These are phyloP conservation scores for Drosophila longiperda DNA, from an alignment of 2,888 invertebrate species.

Conservation along the genomic window DNA sequence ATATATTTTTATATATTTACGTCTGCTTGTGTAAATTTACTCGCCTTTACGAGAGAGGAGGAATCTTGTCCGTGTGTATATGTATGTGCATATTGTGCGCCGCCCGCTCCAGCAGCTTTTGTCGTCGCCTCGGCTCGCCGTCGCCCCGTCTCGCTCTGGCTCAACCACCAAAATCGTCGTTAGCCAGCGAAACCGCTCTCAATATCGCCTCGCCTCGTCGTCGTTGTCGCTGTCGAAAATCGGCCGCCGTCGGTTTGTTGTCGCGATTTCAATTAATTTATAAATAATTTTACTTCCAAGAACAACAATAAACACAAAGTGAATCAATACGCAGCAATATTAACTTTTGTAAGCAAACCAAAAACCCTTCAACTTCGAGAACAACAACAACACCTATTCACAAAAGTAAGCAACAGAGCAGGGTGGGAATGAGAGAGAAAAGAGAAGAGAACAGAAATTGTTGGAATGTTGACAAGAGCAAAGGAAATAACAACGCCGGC, in stretches of 20 bases:
- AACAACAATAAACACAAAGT: constrained; percentile 32
- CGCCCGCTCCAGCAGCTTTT: constrained; percentile 67
- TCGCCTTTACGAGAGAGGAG: constrained; percentile 41
- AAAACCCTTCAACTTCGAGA: constrained; percentile 45
- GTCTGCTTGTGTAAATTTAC: constrained; percentile 51
- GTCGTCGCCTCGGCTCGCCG: constrained; percentile 53
- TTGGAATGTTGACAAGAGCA: constrained; percentile 61
- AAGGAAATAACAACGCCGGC: constrained; percentile 45
- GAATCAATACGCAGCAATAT: constrained; percentile 40
- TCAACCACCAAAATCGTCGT: constrained; percentile 66
- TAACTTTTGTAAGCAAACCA: constrained; percentile 39
- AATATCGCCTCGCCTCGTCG: constrained; percentile 38
- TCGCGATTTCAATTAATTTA: constrained; percentile 72
- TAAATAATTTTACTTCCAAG: constrained; percentile 55
- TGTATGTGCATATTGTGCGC: constrained; percentile 67
- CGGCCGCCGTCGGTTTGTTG: constrained; percentile 34
- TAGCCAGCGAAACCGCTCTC: constrained; percentile 47
- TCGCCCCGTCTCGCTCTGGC: constrained; percentile 49
- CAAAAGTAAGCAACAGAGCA: constrained; percentile 41
- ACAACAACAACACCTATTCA: constrained; percentile 23
- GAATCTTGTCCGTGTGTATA: constrained; percentile 44
- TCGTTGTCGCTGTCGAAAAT: constrained; percentile 39
- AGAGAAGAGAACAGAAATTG: constrained; percentile 56
- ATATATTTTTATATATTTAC: constrained; percentile 37
- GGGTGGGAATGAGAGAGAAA: constrained; percentile 1